Conservation (phyloP, 1,140 invertebrate species). For the Halictus rubicundus region DNA sequence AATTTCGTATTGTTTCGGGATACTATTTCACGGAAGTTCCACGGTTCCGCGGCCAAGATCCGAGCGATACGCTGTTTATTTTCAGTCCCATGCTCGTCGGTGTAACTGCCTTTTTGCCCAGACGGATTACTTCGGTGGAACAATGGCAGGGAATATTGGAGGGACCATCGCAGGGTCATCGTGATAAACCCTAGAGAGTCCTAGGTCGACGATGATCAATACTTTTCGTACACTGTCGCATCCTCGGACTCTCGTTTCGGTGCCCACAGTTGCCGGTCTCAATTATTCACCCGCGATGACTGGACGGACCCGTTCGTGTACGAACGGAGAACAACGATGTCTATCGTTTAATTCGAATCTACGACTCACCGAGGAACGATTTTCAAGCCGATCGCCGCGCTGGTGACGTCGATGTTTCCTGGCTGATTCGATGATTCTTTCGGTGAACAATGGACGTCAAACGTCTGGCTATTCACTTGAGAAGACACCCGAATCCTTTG, state of each 20-base stretch:
- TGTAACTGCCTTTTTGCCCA: background rate
- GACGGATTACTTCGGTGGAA: conserved; percentile 43
- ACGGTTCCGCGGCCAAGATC: conserved; percentile 29
- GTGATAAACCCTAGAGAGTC: conserved; percentile 40
- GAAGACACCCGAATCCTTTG: too few relatives aligned
- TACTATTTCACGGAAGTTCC: conserved; percentile 56
- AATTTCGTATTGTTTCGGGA: conserved; percentile 56
- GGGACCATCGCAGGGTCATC: conserved; percentile 46
- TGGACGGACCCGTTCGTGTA: conserved; percentile 37
- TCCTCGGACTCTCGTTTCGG: conserved; percentile 20
- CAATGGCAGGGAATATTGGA: conserved; percentile 48
- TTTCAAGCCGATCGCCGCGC: conserved; percentile 18
- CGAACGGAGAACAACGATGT: conserved; percentile 48
- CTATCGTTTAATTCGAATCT: conserved; percentile 55
- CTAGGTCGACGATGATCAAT: conserved; percentile 57
- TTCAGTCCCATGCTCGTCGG: conserved; percentile 19
- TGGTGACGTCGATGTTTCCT: conserved; percentile 13
- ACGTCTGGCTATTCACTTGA: too few relatives aligned
- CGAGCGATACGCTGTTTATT: background rate
- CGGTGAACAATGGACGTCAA: background rate
- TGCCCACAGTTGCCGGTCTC: conserved; percentile 44
- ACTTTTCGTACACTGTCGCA: conserved; percentile 55
- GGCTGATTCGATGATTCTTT: conserved; percentile 9
- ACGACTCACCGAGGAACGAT: conserved; percentile 40
- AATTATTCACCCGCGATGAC: conserved; percentile 59